Conservation (phyloP, 1,140 invertebrate genomes). For the Wasmannia auropunctata region DNA sequence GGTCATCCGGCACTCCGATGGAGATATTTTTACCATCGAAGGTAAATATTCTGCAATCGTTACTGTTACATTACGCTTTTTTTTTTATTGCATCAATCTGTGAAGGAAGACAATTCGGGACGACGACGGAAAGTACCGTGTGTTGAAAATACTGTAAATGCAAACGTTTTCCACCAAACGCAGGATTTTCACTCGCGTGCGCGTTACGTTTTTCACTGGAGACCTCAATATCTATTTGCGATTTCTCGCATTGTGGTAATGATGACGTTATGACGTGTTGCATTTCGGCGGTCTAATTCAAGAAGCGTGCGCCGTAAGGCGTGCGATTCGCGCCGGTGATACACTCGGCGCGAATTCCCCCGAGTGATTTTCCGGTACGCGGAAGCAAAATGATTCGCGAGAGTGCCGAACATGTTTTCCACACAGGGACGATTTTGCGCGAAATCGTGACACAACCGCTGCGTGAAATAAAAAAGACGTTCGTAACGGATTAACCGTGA, state of each 20-base stretch:
- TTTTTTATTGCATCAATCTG: neutral
- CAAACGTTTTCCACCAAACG: neutral
- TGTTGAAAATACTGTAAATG: neutral
- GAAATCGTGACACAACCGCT: slow-evolving; percentile 29
- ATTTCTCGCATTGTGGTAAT: neutral
- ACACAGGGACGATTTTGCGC: slow-evolving; percentile 38
- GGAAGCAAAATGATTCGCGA: slow-evolving; percentile 32
- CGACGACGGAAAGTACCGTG: neutral
- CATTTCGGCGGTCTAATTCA: slow-evolving; percentile 3
- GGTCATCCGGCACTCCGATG: slow-evolving; percentile 86
- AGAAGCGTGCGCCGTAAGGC: neutral
- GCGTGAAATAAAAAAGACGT: slow-evolving; percentile 26
- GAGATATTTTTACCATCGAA: slow-evolving; percentile 86
- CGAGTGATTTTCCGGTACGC: slow-evolving; percentile 46
- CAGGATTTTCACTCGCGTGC: neutral
- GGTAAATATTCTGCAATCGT: slow-evolving; percentile 81
- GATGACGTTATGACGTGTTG: slow-evolving; percentile 3
- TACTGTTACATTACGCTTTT: neutral
- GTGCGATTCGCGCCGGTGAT: slow-evolving; percentile 22
- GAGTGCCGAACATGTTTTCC: slow-evolving; percentile 16
- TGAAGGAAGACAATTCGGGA: neutral
- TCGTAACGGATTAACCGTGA: slow-evolving; percentile 64
- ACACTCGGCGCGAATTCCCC: neutral
- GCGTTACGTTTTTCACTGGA: neutral
- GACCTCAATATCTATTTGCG: neutral